These are phyloP conservation scores for Camponotus fellah DNA, from an alignment of 2,888 invertebrate genomes.

Conservation along the genomic window DNA sequence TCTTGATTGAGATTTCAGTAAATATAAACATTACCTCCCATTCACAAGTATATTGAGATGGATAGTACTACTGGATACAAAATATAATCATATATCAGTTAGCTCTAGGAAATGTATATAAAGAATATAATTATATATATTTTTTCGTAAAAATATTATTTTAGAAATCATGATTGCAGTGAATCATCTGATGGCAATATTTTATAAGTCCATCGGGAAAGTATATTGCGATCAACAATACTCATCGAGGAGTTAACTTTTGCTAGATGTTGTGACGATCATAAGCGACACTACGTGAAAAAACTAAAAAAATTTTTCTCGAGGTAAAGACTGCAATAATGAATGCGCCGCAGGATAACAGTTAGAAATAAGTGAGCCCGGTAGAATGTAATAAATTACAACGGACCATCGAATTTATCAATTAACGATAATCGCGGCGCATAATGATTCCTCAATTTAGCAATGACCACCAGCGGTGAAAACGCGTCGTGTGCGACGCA, in stretches of 20 bases:
- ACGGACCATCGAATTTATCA: conserved; percentile 73
- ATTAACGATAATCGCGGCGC: conserved; percentile 74
- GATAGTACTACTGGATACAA: neutral
- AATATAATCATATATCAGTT: neutral
- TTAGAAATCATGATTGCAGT: neutral
- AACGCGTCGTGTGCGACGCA: conserved; percentile 47
- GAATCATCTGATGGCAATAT: neutral
- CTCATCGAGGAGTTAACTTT: conserved; percentile 14
- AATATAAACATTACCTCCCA: neutral
- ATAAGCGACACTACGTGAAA: conserved; percentile 18
- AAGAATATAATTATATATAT: neutral
- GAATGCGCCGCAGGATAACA: conserved; percentile 62
- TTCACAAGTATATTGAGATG: neutral
- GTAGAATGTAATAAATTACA: conserved; percentile 67
- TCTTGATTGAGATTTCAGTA: neutral
- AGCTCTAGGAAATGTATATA: neutral
- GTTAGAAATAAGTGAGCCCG: conserved; percentile 62
- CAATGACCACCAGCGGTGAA: conserved; percentile 68
- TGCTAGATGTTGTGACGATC: conserved; percentile 7
- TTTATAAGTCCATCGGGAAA: neutral
- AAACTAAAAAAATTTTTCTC: conserved; percentile 42
- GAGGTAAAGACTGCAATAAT: conserved; percentile 57
- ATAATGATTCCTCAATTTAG: conserved; percentile 75
- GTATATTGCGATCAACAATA: conserved; percentile 4
- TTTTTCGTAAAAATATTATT: neutral